Evolutionary conservation across 2,888 invertebrate species (phyloP).

Genomic region (Dendrolimus houi): DNA sequence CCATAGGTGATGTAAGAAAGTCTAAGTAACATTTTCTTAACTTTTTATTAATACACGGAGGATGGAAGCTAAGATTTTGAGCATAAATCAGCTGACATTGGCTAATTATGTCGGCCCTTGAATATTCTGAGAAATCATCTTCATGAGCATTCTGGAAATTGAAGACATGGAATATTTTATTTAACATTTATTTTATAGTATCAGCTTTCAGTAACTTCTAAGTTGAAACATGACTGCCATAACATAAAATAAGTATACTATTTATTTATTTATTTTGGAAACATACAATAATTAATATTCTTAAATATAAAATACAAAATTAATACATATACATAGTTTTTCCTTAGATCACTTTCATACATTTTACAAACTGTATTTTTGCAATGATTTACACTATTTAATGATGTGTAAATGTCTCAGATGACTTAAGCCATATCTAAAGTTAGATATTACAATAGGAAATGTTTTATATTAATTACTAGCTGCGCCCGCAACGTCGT

Average conservation of each 20-base stretch:
- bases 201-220: background rate
- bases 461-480: no score
- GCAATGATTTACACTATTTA: no score
- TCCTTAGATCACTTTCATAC: background rate
- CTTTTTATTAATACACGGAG: slow-evolving; percentile 43
- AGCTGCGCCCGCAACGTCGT: no score
- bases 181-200: background rate
- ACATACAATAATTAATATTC: background rate
- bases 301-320: background rate
- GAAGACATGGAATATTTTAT: no score
- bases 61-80: slow-evolving; percentile 50
- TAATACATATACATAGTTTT: background rate
- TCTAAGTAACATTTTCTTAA: slow-evolving; percentile 46
- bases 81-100: slow-evolving; percentile 51
- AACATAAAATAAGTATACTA: background rate
- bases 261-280: background rate
- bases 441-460: no score
- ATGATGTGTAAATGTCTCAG: no score
- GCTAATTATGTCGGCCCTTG: slow-evolving; percentile 37
- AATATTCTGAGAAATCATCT: slow-evolving; percentile 36
- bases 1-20: slow-evolving; percentile 51
- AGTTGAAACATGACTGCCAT: background rate
- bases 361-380: no score
- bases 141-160: slow-evolving; percentile 63
- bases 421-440: no score